phyloP scores from a whole-genome alignment of 2,888 invertebrate species.

The Melanophora roralis region DNA sequence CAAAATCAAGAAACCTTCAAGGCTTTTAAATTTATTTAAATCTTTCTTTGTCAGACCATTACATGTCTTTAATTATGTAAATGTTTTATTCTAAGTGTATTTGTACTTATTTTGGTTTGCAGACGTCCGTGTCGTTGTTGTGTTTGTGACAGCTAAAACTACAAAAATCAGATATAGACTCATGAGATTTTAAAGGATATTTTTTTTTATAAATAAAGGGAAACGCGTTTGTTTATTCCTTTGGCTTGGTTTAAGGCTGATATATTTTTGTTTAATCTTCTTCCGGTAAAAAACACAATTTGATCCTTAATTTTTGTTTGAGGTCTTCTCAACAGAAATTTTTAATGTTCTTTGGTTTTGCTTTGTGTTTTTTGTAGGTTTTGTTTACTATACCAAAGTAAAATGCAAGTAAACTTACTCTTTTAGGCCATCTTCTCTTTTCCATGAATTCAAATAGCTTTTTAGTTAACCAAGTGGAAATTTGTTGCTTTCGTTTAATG shows the following conservation, averaged over 20 bases:
- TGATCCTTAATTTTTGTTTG: not conserved
- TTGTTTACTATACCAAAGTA: not conserved
- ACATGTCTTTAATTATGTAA: constrained; percentile 5
- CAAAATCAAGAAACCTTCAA: not conserved
- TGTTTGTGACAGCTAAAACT: not conserved
- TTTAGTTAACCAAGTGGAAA: constrained; percentile 46
- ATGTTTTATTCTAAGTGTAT: not conserved
- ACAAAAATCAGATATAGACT: not conserved
- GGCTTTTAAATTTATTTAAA: constrained; percentile 17
- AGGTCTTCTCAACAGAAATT: not conserved
- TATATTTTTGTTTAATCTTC: constrained; percentile 13
- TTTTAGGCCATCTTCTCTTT: not conserved
- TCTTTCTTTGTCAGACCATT: not conserved
- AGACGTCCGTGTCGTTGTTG: not conserved
- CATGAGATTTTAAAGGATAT: not conserved
- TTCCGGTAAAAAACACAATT: constrained; percentile 30
- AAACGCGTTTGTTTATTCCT: constrained; percentile 14
- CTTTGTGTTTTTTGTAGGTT: too few relatives aligned
- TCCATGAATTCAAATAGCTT: not conserved
- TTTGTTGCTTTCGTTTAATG: constrained; percentile 48
- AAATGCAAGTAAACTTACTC: constrained; percentile 6
- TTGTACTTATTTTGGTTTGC: constrained; percentile 1
- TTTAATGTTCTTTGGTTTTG: not conserved
- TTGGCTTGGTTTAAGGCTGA: too few relatives aligned
- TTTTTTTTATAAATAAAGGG: not conserved